A percentile compares a stretch with the other conserved stretches of the same genome.
Conservation (phyloP, 2,113 vertebrate genomes). For the Epinephelus cyanopodus region DNA sequence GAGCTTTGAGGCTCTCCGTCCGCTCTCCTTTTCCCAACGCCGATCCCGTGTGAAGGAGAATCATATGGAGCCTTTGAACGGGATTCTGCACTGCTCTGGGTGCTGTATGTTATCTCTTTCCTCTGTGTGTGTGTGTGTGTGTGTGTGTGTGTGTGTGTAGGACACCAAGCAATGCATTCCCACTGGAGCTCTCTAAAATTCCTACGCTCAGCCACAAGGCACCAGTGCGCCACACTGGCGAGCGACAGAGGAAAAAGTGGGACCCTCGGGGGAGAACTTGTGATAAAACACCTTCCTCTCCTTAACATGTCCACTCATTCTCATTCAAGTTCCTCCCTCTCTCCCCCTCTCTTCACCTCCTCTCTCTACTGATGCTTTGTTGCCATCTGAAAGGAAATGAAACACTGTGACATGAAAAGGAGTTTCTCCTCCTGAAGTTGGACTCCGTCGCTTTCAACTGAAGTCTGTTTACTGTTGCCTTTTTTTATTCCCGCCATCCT, state of each 20-base stretch:
- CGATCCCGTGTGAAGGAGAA: slow-evolving; percentile 56
- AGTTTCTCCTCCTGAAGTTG: slow-evolving; percentile 16
- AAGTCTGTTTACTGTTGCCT: neutral
- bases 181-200: slow-evolving; percentile 48
- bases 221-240: neutral
- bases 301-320: slow-evolving; percentile 51
- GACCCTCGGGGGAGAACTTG: slow-evolving; percentile 49
- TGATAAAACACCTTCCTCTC: slow-evolving; percentile 61
- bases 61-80: slow-evolving; percentile 62
- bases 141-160: slow-evolving; percentile 11
- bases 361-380: slow-evolving; percentile 40
- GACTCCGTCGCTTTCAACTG: neutral
- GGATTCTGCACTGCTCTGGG: slow-evolving; percentile 33
- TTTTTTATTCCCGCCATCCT: neutral
- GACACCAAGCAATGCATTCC: slow-evolving; percentile 35
- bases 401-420: slow-evolving; percentile 38
- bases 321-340: slow-evolving; percentile 5
- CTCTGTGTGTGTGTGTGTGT: slow-evolving; percentile 12
- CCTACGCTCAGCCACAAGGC: slow-evolving; percentile 33
- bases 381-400: slow-evolving; percentile 45
- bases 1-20: slow-evolving; percentile 55
- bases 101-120: slow-evolving; percentile 47
- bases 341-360: neutral
- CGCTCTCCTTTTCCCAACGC: slow-evolving; percentile 15
- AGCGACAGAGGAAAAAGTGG: slow-evolving; percentile 24